A percentile compares a stretch with the other conserved stretches of the same genome.
Conservation (phyloP, 2,113 vertebrate genomes). For the Syrrhaptes paradoxus region DNA sequence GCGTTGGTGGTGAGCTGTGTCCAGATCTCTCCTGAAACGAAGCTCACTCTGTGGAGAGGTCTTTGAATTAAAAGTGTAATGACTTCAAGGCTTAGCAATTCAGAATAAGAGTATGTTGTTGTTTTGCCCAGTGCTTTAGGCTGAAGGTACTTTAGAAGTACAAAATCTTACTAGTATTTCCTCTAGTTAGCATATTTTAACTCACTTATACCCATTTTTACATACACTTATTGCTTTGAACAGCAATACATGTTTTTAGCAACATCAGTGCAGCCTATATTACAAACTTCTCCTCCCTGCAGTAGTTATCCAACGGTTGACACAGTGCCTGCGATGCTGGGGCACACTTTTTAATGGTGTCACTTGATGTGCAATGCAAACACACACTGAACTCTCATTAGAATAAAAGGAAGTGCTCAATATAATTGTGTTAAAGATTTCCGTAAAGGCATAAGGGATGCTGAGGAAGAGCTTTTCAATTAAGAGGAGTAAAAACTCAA, state of each 20-base stretch:
- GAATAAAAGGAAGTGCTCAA: conserved; percentile 21
- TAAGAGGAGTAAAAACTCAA: conserved; percentile 10
- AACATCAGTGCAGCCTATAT: background rate
- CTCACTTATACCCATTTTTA: background rate
- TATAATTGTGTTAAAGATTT: conserved; percentile 38
- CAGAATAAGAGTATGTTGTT: background rate
- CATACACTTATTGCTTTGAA: background rate
- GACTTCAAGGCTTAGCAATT: conserved; percentile 14
- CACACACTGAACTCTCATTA: background rate
- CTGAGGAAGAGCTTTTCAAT: conserved; percentile 25
- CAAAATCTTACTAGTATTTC: background rate
- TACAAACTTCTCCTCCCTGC: background rate
- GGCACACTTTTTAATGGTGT: background rate
- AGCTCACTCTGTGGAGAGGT: background rate
- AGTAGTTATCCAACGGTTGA: background rate
- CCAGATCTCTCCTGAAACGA: background rate
- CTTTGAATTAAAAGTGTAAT: background rate
- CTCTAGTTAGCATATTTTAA: background rate
- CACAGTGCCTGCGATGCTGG: background rate
- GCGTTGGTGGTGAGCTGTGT: background rate
- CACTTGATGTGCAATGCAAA: background rate
- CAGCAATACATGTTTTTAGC: background rate
- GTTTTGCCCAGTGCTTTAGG: background rate
- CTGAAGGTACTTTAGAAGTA: background rate
- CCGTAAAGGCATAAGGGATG: background rate